These are phyloP conservation scores for Lasioglossum lativentre DNA, from an alignment of 2,888 invertebrate species.

Conservation along the genomic window DNA sequence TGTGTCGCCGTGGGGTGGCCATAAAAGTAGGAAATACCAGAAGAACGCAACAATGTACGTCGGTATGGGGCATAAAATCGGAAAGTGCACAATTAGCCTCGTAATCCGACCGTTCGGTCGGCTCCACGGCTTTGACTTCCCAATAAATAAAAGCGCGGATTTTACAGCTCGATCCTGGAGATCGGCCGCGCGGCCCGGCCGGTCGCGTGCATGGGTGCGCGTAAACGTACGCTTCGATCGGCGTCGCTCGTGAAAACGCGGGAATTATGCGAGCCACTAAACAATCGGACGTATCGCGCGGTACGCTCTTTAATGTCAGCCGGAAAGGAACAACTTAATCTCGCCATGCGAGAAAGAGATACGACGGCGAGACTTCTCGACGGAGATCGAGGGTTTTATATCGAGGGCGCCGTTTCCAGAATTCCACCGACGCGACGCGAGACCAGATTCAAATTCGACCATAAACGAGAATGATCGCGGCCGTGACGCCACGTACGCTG, in stretches of 20 bases:
- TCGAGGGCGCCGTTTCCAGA: conserved; percentile 63
- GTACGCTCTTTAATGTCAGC: conserved; percentile 61
- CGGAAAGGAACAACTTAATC: conserved; percentile 69
- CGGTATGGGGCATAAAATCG: conserved; percentile 20
- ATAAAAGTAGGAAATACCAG: neutral
- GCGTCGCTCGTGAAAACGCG: conserved; percentile 55
- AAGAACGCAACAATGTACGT: neutral
- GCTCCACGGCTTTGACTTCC: neutral
- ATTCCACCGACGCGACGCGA: conserved; percentile 44
- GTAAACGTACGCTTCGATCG: conserved; percentile 56
- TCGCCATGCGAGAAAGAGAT: conserved; percentile 34
- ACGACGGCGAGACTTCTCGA: conserved; percentile 32
- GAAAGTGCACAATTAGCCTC: conserved; percentile 33
- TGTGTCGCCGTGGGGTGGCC: neutral
- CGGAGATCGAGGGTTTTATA: conserved; percentile 58
- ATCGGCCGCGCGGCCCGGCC: neutral
- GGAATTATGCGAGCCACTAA: conserved; percentile 63
- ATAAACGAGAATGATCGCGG: conserved; percentile 74
- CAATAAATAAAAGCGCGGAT: conserved; percentile 38
- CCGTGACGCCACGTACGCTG: conserved; percentile 55
- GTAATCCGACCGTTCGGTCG: conserved; percentile 9
- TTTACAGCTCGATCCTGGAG: conserved; percentile 2
- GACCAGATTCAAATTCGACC: conserved; percentile 68
- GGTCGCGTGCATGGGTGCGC: neutral
- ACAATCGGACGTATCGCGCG: conserved; percentile 62